phyloP scores from a whole-genome alignment of 35 echinoderm and acorn worm species.

The Stichopus chloronotus region DNA sequence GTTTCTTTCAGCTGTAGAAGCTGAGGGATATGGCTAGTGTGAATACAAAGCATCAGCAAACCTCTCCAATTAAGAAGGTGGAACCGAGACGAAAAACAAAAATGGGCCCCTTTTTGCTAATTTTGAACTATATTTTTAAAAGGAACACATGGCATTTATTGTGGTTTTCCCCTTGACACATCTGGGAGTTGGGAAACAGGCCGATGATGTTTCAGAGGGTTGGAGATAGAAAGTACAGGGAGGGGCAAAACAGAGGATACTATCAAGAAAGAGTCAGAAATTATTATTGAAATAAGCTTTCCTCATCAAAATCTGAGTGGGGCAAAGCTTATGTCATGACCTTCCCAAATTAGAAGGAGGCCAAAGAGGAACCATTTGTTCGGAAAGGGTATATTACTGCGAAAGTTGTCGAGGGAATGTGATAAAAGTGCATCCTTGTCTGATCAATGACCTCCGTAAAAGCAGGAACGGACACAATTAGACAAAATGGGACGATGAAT shows the following conservation, averaged over 20 bases:
- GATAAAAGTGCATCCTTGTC: too few species aligned
- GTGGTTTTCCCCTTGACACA: background rate
- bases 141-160: background rate
- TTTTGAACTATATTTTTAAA: background rate
- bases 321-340: too few species aligned
- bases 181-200: background rate
- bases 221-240: background rate
- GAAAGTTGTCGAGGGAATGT: too few species aligned
- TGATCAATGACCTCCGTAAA: too few species aligned
- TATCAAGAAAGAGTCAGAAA: background rate
- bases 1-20: background rate
- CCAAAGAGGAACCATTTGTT: too few species aligned
- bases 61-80: background rate
- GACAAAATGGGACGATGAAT: too few species aligned
- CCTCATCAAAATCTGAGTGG: too few species aligned
- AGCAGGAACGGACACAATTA: too few species aligned
- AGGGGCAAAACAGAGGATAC: background rate
- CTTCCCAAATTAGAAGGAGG: too few species aligned
- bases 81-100: background rate
- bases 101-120: background rate
- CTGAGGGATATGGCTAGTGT: background rate
- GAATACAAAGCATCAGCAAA: background rate
- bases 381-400: too few species aligned
- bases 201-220: background rate
- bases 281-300: too few species aligned